Evolutionary conservation across 2,888 invertebrate species (phyloP), one percentile per base, ranked within the genome.

Genomic region (Pomacea canaliculata): DNA sequence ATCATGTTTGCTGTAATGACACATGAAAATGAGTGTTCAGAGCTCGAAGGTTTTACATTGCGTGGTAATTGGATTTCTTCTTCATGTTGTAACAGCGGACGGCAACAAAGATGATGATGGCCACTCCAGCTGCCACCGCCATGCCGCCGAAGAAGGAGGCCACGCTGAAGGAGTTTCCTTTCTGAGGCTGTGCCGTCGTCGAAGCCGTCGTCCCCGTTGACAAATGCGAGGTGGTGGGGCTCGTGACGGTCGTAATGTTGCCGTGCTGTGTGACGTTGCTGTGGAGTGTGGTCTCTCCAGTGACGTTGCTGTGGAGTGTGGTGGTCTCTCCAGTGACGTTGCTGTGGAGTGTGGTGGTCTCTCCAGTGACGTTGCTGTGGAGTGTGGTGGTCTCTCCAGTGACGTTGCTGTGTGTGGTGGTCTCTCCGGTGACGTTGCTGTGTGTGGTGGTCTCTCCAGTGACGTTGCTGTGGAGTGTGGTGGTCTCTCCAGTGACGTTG

Each of bases 91-190:
- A 63, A 19, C 63, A 63, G n/a, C 27, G n/a, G 23, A n/a, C n/a
- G 10, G 27, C 27, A 12, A 63, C 7, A 8, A 63, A 27, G 23
- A 63, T 27, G 27, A 63, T n/a, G 63, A 63, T 10, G 23, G 27
- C 63, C 12, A 63, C 19, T 4, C 4, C 63, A 10, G 27, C 63
- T 7, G 63, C 63, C n/a, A 27, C 63, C 4, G 63, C 63, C 63
- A 63, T 63, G n/a, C 63, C 63, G 27, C 63, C 63, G 63, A 63
- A 63, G 27, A 63, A 63, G 63, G 63, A 63, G 63, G 63, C 63
- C 27, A 63, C 27, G 19, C 27, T 27, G 27, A 63, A 63, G 23
- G 16, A 16, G 51, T 16, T 8, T 4, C 27, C 27, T 10, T n/a
- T 23, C 7, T n/a, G 63, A 3, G 63, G 23, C 10, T 63, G 63